Evolutionary conservation across 2,888 invertebrate species (phyloP), one percentile per base, ranked within the genome.

Genomic region (Campoletis raptor): DNA sequence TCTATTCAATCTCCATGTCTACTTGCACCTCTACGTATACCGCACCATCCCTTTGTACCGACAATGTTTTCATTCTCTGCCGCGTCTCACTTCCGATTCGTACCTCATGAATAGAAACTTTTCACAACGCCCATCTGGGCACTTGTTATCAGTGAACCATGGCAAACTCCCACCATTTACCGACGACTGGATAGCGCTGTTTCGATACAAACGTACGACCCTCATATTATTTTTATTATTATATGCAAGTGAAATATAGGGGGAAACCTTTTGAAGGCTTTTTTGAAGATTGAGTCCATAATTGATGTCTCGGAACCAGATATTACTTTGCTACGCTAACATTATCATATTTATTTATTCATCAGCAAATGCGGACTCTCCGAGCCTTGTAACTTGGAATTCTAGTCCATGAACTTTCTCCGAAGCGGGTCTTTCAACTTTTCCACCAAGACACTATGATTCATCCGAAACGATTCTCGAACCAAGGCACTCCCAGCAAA

Each of bases 41-140:
- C 61, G 6, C 15, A 30, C 30, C 15, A 15, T 30, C 24, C 80
- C 85, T 81, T 85, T 85, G 79, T 85, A 45, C 36, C 64, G 18
- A 42, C 57, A n/a, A 79, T 70, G 85, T 83, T 86, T 80, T 86
- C 83, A 80, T 72, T 81, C 76, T 30, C 21, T 21, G 12, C 30
- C 37, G 36, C 36, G 24, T 69, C 36, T 21, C 37, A 30, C 70
- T 45, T 42, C 37, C 70, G 69, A 61, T 70, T 76, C 48, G 52
- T 64, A 21, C 18, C 7, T 24, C 5, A 40, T 83, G 79, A 85
- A 83, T 83, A 72, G 70, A 76, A 86, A 86, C 54, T 86, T 86
- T 80, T 48, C 73, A 30, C 57, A 36, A 66, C 81, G 72, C 18
- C 30, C 52, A 76, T 78, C 21, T 73, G 36, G 66, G n/a, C 30